Conservation (phyloP, 1,140 invertebrate genomes). For the Euwallacea similis region DNA sequence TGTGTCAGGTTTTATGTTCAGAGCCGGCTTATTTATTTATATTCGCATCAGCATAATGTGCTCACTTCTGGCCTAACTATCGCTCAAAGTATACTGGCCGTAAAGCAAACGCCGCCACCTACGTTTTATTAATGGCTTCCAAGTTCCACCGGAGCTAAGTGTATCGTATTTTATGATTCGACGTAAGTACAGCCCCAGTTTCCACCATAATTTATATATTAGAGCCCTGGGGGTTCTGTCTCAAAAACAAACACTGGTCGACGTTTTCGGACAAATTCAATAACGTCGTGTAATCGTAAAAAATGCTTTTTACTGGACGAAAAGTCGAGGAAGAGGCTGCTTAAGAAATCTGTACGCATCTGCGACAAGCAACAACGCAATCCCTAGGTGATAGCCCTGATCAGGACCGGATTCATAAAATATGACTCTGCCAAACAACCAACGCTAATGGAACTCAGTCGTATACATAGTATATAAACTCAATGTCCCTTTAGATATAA, state of each 20-base stretch:
- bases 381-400: not conserved
- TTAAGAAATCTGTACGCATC: not conserved
- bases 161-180: too few species aligned
- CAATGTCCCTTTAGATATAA: too few species aligned
- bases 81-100: not conserved
- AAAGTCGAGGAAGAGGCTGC: not conserved
- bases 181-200: too few species aligned
- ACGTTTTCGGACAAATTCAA: too few species aligned
- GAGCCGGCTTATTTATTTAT: constrained; percentile 16
- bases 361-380: not conserved
- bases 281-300: too few species aligned
- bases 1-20: constrained; percentile 15
- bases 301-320: too few species aligned
- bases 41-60: constrained; percentile 16
- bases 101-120: constrained; percentile 10
- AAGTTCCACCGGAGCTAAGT: not conserved
- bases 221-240: too few species aligned
- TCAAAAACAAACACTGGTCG: too few species aligned
- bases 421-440: too few species aligned
- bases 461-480: too few species aligned
- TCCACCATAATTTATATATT: too few species aligned
- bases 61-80: not conserved
- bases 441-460: too few species aligned
- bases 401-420: not conserved
- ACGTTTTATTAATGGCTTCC: constrained; percentile 7